Evolutionary conservation across 92 coral and sea anemone genomes (phyloP).

Genomic region (Porites evermanni): DNA sequence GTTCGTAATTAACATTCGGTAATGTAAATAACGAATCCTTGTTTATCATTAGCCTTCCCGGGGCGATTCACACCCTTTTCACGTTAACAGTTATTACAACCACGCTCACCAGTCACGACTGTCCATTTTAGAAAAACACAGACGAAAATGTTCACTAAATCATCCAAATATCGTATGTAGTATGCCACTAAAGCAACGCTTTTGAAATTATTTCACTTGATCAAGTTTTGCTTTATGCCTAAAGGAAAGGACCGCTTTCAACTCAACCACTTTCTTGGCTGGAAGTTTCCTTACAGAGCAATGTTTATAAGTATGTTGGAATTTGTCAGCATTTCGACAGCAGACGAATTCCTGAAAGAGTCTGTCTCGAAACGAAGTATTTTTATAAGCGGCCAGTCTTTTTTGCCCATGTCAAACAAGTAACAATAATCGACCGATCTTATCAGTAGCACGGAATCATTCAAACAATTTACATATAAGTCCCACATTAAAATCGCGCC

Average conservation of each 20-base stretch:
- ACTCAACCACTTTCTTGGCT: background rate
- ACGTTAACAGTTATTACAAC: background rate
- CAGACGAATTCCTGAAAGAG: background rate
- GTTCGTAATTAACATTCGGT: conserved; percentile 30
- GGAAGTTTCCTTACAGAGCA: background rate
- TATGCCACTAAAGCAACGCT: background rate
- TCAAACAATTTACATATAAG: conserved; percentile 5
- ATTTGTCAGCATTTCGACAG: background rate
- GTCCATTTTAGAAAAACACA: background rate
- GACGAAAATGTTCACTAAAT: background rate
- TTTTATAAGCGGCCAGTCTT: no score
- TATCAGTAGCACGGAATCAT: conserved; percentile 17
- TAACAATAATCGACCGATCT: background rate
- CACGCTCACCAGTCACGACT: conserved; percentile 11
- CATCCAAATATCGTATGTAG: background rate
- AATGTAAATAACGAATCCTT: background rate
- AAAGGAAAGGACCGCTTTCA: background rate
- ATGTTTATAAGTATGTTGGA: no score
- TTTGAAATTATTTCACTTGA: background rate
- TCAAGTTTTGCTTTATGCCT: background rate
- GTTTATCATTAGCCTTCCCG: conserved; percentile 3
- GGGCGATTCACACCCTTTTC: conserved; percentile 22
- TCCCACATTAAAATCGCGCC: background rate
- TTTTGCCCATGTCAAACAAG: background rate
- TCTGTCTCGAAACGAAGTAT: background rate